A percentile compares a stretch with the other conserved stretches of the same genome.
Evolutionary conservation across 1,140 invertebrate genomes (phyloP).

Genomic region (Aphelenchoides besseyi): DNA sequence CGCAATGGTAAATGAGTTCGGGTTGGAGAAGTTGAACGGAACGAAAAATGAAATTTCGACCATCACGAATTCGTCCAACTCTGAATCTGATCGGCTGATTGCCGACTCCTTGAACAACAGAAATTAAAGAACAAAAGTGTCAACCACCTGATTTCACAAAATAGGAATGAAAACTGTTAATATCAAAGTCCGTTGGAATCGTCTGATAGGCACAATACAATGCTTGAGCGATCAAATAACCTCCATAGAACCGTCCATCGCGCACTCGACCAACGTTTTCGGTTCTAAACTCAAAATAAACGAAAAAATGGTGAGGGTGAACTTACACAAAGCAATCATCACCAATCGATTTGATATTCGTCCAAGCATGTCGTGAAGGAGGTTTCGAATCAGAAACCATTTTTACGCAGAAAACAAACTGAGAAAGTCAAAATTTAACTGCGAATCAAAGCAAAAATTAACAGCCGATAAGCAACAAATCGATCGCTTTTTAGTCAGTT

Average conservation of each 20-base stretch:
- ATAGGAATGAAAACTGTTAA: conserved; percentile 20
- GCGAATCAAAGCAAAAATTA: background rate
- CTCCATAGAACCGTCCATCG: conserved; percentile 1
- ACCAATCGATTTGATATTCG: conserved; percentile 12
- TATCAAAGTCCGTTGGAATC: background rate
- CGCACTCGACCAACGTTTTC: background rate
- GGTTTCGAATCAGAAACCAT: background rate
- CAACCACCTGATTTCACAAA: conserved; percentile 13
- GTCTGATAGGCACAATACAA: conserved; percentile 11
- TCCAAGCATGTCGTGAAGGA: conserved; percentile 10
- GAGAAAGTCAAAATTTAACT: background rate
- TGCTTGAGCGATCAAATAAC: conserved; percentile 15
- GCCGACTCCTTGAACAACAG: conserved; percentile 1
- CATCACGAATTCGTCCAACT: background rate
- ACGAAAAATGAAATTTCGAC: conserved; percentile 19
- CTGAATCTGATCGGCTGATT: conserved; percentile 8
- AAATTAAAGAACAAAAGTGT: background rate
- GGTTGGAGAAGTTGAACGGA: conserved; percentile 4
- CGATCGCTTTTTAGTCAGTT: too few relatives aligned
- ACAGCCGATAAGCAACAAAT: too few relatives aligned
- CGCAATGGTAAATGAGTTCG: conserved; percentile 18
- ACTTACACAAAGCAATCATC: background rate
- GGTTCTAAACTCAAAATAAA: background rate
- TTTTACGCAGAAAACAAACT: too few relatives aligned
- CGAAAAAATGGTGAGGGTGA: background rate